Percentiles rank a stretch among this genome's conserved stretches.
phyloP scores from a whole-genome alignment of 2,797 vertebrate species.

The Danio kyathit region DNA sequence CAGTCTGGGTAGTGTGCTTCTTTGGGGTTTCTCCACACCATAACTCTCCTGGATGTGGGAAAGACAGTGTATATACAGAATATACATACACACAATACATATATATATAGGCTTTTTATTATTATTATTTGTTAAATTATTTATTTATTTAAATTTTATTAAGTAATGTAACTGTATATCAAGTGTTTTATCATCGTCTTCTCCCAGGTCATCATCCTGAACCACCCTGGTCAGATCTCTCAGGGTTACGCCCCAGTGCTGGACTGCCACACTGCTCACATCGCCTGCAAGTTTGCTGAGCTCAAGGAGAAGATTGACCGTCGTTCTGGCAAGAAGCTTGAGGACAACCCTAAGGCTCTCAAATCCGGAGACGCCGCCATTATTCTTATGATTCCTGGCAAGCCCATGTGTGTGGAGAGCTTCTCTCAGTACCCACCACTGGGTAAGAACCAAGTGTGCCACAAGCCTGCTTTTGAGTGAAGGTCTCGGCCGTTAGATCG shows the following conservation, averaged over 20 bases:
- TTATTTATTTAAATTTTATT: too few relatives aligned
- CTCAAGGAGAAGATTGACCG: constrained; percentile 86
- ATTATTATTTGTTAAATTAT: too few relatives aligned
- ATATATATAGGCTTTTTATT: too few relatives aligned
- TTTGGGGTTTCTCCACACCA: too few relatives aligned
- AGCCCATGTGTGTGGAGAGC: constrained; percentile 77
- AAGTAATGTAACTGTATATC: too few relatives aligned
- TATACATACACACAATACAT: too few relatives aligned
- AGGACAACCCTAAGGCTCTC: constrained; percentile 71
- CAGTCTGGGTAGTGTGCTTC: too few relatives aligned
- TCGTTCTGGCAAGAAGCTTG: constrained; percentile 74
- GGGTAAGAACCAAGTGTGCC: constrained; percentile 66
- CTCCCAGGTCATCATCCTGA: constrained; percentile 71
- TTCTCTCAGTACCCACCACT: constrained; percentile 70
- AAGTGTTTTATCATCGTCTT: too few relatives aligned
- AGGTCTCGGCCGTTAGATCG: too few relatives aligned
- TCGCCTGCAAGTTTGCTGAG: constrained; percentile 77
- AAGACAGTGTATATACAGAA: too few relatives aligned
- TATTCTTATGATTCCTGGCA: constrained; percentile 71
- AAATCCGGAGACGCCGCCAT: constrained; percentile 75
- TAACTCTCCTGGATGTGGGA: too few relatives aligned
- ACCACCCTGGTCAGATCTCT: constrained; percentile 69
- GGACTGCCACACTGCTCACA: constrained; percentile 72
- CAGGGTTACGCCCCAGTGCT: constrained; percentile 71
- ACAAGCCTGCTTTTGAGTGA: too few relatives aligned